phyloP scores from a whole-genome alignment of 2,888 invertebrate genomes.

The Lochmaea capreae region DNA sequence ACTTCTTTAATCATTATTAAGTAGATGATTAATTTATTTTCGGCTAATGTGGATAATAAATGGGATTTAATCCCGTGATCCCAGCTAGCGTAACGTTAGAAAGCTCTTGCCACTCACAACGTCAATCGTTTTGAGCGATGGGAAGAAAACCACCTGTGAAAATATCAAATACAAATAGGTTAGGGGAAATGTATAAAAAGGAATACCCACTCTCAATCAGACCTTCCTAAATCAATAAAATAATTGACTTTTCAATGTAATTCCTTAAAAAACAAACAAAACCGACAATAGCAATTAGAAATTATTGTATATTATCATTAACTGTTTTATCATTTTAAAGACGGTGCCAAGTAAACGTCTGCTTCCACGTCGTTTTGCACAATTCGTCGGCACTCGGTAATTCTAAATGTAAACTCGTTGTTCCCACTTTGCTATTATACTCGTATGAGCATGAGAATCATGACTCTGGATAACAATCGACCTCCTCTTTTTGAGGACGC shows the following conservation, averaged over 20 bases:
- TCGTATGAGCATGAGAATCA: too few species aligned
- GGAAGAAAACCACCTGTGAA: slow-evolving; percentile 32
- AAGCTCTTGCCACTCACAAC: not conserved
- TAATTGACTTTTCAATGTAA: slow-evolving; percentile 19
- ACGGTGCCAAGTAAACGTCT: too few species aligned
- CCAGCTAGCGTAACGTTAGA: not conserved
- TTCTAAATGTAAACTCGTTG: too few species aligned
- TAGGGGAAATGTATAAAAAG: slow-evolving; percentile 15
- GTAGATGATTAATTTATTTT: not conserved
- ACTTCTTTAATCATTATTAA: not conserved
- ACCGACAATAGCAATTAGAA: too few species aligned
- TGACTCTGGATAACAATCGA: too few species aligned
- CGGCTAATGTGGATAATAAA: not conserved
- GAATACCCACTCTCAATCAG: slow-evolving; percentile 24
- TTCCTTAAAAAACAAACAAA: not conserved
- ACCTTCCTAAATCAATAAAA: slow-evolving; percentile 21
- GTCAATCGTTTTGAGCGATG: slow-evolving; percentile 14
- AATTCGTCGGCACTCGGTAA: too few species aligned
- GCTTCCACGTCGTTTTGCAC: too few species aligned
- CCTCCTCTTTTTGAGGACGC: too few species aligned
- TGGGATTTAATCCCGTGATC: not conserved
- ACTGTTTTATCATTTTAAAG: too few species aligned
- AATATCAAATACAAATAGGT: slow-evolving; percentile 31
- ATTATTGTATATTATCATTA: too few species aligned
- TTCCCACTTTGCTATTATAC: too few species aligned